Conservation (phyloP, 2,888 invertebrate species). For the Acronicta aceris region DNA sequence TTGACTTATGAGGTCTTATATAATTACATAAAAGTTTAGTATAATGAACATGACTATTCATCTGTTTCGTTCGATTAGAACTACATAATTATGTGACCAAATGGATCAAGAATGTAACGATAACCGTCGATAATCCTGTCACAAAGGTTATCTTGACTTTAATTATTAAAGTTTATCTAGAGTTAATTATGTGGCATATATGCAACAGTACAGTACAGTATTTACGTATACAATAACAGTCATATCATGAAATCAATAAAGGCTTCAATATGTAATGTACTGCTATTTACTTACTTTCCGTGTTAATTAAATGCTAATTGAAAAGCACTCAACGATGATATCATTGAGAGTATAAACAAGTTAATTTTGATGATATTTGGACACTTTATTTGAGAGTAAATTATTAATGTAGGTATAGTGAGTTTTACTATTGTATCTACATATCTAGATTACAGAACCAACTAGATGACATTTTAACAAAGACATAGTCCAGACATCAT, state of each 20-base stretch:
- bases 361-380: neutral
- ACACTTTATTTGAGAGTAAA: neutral
- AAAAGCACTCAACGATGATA: slow-evolving; percentile 14
- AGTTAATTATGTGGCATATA: slow-evolving; percentile 25
- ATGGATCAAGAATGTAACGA: slow-evolving; percentile 48
- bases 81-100: slow-evolving; percentile 27
- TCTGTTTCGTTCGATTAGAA: neutral
- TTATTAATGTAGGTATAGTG: neutral
- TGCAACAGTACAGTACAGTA: slow-evolving; percentile 23
- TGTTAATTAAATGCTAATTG: slow-evolving; percentile 39
- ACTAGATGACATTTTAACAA: no score
- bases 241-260: slow-evolving; percentile 35
- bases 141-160: slow-evolving; percentile 41
- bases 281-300: slow-evolving; percentile 19
- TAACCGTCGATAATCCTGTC: slow-evolving; percentile 42
- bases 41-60: no score
- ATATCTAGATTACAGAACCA: no score
- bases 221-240: slow-evolving; percentile 20
- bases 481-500: no score
- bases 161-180: slow-evolving; percentile 42
- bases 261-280: slow-evolving; percentile 31
- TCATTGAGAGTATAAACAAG: slow-evolving; percentile 6
- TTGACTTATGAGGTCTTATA: no score
- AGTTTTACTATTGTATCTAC: no score
- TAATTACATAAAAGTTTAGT: no score